phyloP scores from a whole-genome alignment of 2,113 vertebrate genomes.

The Phocoena phocoena region DNA sequence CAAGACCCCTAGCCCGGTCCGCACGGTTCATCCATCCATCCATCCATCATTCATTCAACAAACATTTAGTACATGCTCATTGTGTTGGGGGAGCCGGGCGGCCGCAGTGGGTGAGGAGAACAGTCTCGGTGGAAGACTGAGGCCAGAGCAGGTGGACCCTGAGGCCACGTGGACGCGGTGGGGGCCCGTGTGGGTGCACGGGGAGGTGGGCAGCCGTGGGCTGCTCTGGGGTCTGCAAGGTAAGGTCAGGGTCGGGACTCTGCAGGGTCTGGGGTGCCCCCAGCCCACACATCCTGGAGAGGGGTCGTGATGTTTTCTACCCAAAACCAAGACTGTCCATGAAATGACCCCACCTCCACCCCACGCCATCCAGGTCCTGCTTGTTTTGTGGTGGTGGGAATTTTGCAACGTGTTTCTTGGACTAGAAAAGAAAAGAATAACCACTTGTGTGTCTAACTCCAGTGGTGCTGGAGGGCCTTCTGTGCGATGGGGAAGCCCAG shows the following conservation, averaged over 20 bases:
- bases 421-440: background rate
- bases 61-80: background rate
- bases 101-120: accelerated
- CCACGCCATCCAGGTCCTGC: background rate
- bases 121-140: background rate
- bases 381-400: background rate
- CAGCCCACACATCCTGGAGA: background rate
- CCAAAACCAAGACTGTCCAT: background rate
- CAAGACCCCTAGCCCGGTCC: background rate
- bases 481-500: accelerated
- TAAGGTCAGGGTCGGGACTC: background rate
- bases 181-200: background rate
- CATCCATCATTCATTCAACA: background rate
- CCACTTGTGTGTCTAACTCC: accelerated
- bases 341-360: accelerated
- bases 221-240: background rate
- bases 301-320: background rate
- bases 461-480: background rate
- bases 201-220: background rate
- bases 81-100: background rate
- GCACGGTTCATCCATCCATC: background rate
- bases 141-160: too few species aligned
- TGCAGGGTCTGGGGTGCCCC: background rate
- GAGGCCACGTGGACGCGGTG: background rate
- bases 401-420: background rate